Base-by-base conservation (phyloP, 2,113 vertebrate species). In the Plotosus lineatus region DNA sequence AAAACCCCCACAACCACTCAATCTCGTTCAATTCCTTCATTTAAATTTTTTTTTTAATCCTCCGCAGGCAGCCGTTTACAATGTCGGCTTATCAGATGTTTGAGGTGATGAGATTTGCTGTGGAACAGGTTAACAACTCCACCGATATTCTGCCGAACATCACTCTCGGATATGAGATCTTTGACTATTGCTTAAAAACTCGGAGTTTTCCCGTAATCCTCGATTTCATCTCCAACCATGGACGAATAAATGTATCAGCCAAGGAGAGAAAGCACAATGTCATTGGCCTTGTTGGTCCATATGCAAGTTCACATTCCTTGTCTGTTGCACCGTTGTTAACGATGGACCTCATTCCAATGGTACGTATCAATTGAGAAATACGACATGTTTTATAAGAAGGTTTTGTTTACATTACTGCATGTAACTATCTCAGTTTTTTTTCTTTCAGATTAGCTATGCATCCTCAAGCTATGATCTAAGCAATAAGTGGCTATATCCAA, bases 61-160 rank as follows among this genome's bases (percentile, higher is more conserved):
- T 75, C 79, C 6, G 46, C 87, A 94, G 92, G 40, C 53, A 91
- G 55, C 0, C 2, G 0, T 88, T 94, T 15, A 71, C 51, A 51
- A 21, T 84, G 11, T 12, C 91, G 0, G 89, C 89, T 61, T 94
- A 94, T 87, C 89, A 88, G 71, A 89, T 90, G 51, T 85, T 95
- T 61, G 94, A 94, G 76, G 82, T 94, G 74, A 92, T 96, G 94
- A 90, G 94, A 42, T 93, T 95, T 0, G 28, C 92, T 0, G 75
- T 96, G 0, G 91, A 95, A 77, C 90, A 96, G 86, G 94, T 97
- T 60, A 97, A 96, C 85, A 95, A 96, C 85, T 93, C 94, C 74
- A 94, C 88, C 0, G 0, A 21, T 1, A 90, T 97, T 0, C 90
- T 96, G 14, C 95, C 95, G 48, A 92, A 92, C 0, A 17, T 96